These are phyloP conservation scores for Zosterops pallidus DNA, from an alignment of 2,113 vertebrate species.

Conservation along the genomic window DNA sequence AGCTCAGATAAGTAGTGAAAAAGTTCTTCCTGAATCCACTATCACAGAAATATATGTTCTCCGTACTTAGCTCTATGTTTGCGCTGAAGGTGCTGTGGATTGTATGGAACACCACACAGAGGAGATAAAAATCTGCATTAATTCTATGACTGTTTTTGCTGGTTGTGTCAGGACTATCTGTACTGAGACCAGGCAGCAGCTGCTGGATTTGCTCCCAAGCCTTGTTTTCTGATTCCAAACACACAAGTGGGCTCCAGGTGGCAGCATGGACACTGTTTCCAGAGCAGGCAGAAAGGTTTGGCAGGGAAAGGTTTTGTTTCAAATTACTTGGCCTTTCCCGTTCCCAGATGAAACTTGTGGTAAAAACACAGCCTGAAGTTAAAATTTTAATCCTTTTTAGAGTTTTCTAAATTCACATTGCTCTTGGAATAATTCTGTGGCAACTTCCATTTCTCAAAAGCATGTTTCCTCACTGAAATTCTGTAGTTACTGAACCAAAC, in stretches of 20 bases:
- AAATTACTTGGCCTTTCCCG: background rate
- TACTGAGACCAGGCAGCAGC: accelerated
- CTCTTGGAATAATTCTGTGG: background rate
- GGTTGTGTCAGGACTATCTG: background rate
- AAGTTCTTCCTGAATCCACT: background rate
- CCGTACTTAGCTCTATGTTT: background rate
- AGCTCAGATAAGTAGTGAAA: background rate
- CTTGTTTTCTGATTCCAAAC: background rate
- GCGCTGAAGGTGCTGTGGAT: background rate
- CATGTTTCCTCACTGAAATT: background rate
- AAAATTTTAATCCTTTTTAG: background rate
- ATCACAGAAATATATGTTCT: background rate
- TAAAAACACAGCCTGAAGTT: background rate
- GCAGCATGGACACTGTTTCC: background rate
- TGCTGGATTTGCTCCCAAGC: background rate
- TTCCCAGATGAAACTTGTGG: background rate
- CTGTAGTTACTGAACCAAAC: background rate
- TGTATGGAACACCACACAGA: background rate
- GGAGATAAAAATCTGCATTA: background rate
- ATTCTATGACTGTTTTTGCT: background rate
- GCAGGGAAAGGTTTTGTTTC: background rate
- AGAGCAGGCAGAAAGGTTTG: background rate
- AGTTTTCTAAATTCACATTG: background rate
- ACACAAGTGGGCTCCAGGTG: background rate
- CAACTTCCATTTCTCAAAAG: background rate